Conservation (phyloP, 1,140 invertebrate species). For the Penaeus chinensis region DNA sequence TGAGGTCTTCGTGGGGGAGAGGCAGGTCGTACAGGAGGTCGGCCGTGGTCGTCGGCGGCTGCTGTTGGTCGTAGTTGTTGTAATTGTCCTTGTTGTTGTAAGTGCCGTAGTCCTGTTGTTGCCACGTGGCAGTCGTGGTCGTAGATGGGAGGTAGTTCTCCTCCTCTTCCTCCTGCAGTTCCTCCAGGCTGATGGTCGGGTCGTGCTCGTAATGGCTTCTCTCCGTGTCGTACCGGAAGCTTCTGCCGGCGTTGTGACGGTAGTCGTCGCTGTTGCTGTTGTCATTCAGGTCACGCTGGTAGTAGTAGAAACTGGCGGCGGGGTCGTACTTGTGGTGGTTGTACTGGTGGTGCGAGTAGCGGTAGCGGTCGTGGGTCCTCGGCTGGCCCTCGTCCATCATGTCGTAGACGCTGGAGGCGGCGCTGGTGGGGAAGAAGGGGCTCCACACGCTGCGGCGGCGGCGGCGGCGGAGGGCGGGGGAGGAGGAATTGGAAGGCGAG, state of each 20-base stretch:
- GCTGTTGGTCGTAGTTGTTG: no score
- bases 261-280: slow-evolving; percentile 7
- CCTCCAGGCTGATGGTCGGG: no score
- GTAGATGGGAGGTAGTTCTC: neutral
- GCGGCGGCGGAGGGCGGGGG: neutral
- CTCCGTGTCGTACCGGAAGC: neutral
- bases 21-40: slow-evolving; percentile 15
- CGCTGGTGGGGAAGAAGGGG: slow-evolving; percentile 6
- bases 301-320: neutral
- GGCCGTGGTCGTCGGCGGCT: neutral
- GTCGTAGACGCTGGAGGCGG: slow-evolving; percentile 50
- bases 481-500: neutral
- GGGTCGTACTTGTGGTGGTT: neutral
- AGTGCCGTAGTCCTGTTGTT: neutral
- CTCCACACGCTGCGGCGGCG: no score
- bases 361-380: slow-evolving; percentile 4
- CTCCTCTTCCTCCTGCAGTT: no score
- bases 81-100: no score
- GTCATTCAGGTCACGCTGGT: neutral
- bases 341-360: slow-evolving; percentile 2
- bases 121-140: neutral
- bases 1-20: slow-evolving; percentile 44
- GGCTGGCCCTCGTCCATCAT: slow-evolving; percentile 53
- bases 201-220: no score
- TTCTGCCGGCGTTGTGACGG: neutral